These are phyloP conservation scores for Amphiprion clarkii DNA, from an alignment of 2,797 vertebrate genomes.

Conservation along the genomic window DNA sequence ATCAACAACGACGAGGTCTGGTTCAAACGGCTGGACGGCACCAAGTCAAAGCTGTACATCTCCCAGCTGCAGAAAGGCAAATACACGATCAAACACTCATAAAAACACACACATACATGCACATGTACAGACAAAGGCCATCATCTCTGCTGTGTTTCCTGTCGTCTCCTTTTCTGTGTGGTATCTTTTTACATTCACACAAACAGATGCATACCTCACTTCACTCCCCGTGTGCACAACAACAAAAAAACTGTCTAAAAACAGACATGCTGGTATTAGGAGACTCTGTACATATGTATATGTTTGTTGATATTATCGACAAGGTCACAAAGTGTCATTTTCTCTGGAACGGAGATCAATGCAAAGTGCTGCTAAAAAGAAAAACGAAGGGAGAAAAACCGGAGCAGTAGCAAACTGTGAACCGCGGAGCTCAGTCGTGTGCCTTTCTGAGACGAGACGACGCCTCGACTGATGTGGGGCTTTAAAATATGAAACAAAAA, in stretches of 20 bases:
- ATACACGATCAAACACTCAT: constrained; percentile 97
- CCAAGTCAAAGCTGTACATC: constrained; percentile 99
- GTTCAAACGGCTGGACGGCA: constrained; percentile 97
- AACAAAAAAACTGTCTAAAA: constrained; percentile 14
- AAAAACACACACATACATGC: constrained; percentile 39
- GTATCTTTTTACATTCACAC: constrained; percentile 22
- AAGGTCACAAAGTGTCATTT: constrained; percentile 78
- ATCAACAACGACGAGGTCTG: constrained; percentile 99
- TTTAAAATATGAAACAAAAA: background rate
- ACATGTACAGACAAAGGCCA: background rate
- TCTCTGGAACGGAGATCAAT: constrained; percentile 68
- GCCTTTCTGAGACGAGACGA: constrained; percentile 72
- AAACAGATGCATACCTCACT: constrained; percentile 11
- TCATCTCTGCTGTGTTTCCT: constrained; percentile 20
- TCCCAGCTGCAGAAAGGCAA: constrained; percentile 99
- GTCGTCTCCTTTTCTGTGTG: constrained; percentile 30
- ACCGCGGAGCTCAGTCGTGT: constrained; percentile 63
- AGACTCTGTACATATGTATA: constrained; percentile 78
- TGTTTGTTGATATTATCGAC: constrained; percentile 66
- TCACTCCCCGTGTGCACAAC: constrained; percentile 21
- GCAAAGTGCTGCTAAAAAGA: constrained; percentile 74
- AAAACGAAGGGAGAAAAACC: background rate
- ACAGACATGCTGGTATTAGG: constrained; percentile 19
- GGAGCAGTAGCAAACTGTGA: constrained; percentile 58
- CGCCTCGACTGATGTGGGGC: constrained; percentile 29